Evolutionary conservation across 2,888 invertebrate species (phyloP).

Genomic region (Glyphotaelius pellucidus): DNA sequence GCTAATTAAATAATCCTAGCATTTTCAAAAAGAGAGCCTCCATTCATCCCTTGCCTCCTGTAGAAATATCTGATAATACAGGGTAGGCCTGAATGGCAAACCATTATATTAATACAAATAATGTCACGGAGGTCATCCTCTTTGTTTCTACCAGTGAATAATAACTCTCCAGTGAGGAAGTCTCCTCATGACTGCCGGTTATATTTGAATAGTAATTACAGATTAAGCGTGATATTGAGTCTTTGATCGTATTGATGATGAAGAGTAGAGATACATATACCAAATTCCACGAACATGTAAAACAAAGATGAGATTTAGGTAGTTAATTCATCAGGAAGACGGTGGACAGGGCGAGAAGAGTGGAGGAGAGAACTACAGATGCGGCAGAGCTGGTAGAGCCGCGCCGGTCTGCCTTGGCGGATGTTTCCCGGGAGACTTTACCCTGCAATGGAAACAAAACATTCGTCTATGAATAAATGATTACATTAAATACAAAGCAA

Average conservation of each 20-base stretch:
- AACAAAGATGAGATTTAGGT: background rate
- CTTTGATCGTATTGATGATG: background rate
- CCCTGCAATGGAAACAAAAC: conserved; percentile 7
- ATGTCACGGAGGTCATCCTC: background rate
- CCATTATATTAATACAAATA: background rate
- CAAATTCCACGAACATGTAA: background rate
- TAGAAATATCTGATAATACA: background rate
- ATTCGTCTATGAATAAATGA: background rate
- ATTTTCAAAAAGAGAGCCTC: background rate
- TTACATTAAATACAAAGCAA: background rate
- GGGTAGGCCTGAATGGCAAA: too few relatives aligned
- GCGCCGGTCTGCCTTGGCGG: background rate
- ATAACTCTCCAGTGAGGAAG: background rate
- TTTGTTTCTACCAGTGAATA: background rate
- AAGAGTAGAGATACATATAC: background rate
- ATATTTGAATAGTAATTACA: background rate
- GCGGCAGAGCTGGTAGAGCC: background rate
- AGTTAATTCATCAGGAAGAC: background rate
- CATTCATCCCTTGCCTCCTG: background rate
- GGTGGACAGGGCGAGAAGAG: conserved; percentile 9
- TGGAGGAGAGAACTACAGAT: conserved; percentile 21
- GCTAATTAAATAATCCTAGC: background rate
- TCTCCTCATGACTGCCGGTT: background rate
- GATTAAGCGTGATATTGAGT: background rate
- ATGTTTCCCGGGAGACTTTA: background rate